These are phyloP conservation scores for Falco peregrinus DNA, from an alignment of 2,797 vertebrate species.

Conservation along the genomic window DNA sequence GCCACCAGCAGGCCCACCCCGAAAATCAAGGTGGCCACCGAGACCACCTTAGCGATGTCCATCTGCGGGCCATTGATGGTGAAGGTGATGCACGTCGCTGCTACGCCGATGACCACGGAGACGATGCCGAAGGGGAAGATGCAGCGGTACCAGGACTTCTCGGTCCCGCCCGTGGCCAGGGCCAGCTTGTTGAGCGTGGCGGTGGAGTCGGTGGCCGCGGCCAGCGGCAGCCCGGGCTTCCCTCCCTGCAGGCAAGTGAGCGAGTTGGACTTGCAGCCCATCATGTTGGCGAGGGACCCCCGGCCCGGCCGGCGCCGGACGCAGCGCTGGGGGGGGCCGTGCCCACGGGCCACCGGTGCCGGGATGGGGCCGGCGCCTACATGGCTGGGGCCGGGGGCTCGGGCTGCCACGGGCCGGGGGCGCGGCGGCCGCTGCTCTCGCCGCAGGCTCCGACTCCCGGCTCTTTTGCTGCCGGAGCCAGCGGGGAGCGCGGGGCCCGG, in stretches of 20 bases:
- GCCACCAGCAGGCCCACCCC: conserved; percentile 69
- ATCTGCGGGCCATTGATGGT: conserved; percentile 85
- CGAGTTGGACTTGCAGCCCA: conserved; percentile 86
- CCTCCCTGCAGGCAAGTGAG: conserved; percentile 77
- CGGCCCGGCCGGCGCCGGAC: background rate
- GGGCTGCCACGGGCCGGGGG: background rate
- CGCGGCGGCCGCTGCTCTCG: background rate
- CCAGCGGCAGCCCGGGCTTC: conserved; percentile 59
- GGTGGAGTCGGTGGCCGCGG: conserved; percentile 80
- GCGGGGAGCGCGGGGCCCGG: background rate
- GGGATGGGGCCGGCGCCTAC: background rate
- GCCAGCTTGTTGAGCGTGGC: conserved; percentile 90
- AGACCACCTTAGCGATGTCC: conserved; percentile 89
- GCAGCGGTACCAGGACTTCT: conserved; percentile 73
- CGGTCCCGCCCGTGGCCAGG: conserved; percentile 81
- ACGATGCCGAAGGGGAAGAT: conserved; percentile 85
- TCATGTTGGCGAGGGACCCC: conserved; percentile 58
- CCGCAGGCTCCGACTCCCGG: background rate
- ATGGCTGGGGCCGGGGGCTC: background rate
- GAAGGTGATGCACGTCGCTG: conserved; percentile 90
- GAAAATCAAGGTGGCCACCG: conserved; percentile 81
- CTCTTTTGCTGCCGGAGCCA: background rate
- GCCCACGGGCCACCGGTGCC: too few relatives aligned
- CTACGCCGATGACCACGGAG: conserved; percentile 88
- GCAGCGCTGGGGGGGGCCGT: too few relatives aligned